A percentile compares a stretch with the other conserved stretches of the same genome.
These are phyloP conservation scores for Dicrostonyx torquatus DNA, from an alignment of 2,797 vertebrate genomes.

Conservation along the genomic window DNA sequence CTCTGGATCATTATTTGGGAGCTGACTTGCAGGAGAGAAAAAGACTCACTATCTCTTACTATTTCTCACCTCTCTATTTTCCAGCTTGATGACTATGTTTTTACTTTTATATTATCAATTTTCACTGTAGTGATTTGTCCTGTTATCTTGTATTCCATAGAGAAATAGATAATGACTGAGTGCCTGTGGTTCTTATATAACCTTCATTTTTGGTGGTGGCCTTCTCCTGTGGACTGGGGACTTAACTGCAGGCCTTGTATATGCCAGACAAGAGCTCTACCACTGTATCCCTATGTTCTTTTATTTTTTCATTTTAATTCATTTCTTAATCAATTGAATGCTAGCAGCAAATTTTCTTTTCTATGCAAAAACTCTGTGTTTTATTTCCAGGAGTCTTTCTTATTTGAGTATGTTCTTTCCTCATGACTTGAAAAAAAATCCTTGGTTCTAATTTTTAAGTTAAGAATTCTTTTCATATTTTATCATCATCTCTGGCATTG, in stretches of 20 bases:
- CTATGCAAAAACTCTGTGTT: conserved; percentile 19
- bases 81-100: neutral
- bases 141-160: neutral
- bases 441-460: neutral
- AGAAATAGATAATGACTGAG: neutral
- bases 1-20: neutral
- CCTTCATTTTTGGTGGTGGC: neutral
- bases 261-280: neutral
- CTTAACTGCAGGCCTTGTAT: neutral
- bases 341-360: neutral
- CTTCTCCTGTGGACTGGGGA: neutral
- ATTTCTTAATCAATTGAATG: conserved; percentile 16
- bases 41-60: neutral
- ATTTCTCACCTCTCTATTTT: neutral
- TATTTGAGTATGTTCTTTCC: conserved; percentile 25
- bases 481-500: neutral
- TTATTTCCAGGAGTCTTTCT: conserved; percentile 13
- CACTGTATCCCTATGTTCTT: too few relatives aligned
- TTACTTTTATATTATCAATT: conserved; percentile 6
- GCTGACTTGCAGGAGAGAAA: neutral
- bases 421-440: neutral
- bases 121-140: neutral
- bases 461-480: conserved; percentile 26
- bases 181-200: neutral
- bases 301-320: conserved; percentile 28